Evolutionary conservation across 2,888 invertebrate genomes (phyloP).

Genomic region (Drosophila anomalata): DNA sequence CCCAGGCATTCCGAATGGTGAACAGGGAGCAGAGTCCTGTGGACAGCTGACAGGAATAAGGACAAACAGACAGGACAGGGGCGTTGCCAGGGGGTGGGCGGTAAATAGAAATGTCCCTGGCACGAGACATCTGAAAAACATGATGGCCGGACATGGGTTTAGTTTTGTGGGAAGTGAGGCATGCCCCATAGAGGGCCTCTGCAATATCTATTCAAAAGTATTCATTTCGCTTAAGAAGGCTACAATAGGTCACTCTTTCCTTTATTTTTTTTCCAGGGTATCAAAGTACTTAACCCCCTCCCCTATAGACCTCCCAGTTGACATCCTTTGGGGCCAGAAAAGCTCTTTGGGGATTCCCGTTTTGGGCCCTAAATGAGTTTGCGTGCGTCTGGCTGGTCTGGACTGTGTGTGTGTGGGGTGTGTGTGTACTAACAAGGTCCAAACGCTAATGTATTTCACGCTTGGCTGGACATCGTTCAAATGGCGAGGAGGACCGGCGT

Average conservation of each 20-base stretch:
- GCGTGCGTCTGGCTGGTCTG: conserved; percentile 28
- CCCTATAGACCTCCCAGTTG: conserved; percentile 7
- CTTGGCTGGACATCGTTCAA: conserved; percentile 34
- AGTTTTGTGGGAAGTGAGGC: neutral
- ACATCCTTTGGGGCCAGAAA: conserved; percentile 42
- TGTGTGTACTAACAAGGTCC: conserved; percentile 45
- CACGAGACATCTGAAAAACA: conserved; percentile 47
- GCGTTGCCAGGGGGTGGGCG: conserved; percentile 26
- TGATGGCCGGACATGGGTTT: neutral
- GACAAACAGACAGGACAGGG: neutral
- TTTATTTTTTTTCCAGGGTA: conserved; percentile 17
- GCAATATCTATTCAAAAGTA: too few relatives aligned
- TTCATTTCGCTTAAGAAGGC: neutral
- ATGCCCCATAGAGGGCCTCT: conserved; percentile 4
- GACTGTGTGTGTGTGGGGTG: conserved; percentile 22
- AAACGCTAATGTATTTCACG: conserved; percentile 48
- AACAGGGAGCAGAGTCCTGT: conserved; percentile 28
- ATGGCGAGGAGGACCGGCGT: conserved; percentile 5
- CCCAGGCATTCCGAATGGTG: conserved; percentile 19
- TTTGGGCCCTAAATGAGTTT: conserved; percentile 69
- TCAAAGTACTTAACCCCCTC: conserved; percentile 4
- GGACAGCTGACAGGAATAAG: conserved; percentile 21
- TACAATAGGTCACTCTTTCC: neutral
- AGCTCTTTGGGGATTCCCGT: conserved; percentile 64
- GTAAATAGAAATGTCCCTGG: conserved; percentile 73